These are phyloP conservation scores for Plebejus anna DNA, from an alignment of 2,888 invertebrate species.

Conservation along the genomic window DNA sequence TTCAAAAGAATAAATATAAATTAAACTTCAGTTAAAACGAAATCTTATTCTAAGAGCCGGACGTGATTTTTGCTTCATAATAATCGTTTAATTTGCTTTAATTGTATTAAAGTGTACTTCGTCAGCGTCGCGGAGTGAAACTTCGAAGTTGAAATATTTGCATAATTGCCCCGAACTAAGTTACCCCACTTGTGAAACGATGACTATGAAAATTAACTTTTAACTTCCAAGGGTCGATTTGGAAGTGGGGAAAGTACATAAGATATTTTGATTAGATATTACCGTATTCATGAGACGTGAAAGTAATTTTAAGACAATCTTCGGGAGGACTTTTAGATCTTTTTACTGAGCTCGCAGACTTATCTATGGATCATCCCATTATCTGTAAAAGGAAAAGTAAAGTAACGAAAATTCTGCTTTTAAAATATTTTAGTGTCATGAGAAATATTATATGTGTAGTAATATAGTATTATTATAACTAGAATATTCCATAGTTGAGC, in stretches of 20 bases:
- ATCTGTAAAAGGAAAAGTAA: background rate
- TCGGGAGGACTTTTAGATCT: background rate
- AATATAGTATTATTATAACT: too few species aligned
- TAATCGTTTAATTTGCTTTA: slow-evolving; percentile 50
- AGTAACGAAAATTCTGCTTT: background rate
- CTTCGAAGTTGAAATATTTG: slow-evolving; percentile 57
- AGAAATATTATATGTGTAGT: too few species aligned
- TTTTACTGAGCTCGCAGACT: background rate
- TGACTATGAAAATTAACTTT: slow-evolving; percentile 28
- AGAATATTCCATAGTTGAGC: too few species aligned
- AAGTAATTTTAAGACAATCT: slow-evolving; percentile 18
- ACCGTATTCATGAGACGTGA: slow-evolving; percentile 19
- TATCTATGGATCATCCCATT: slow-evolving; percentile 4
- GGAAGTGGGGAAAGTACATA: slow-evolving; percentile 9
- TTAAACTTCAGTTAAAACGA: background rate
- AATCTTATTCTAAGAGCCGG: background rate
- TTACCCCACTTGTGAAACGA: slow-evolving; percentile 27
- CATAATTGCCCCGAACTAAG: slow-evolving; percentile 59
- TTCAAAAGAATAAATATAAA: background rate
- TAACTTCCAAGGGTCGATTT: slow-evolving; percentile 20
- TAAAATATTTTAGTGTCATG: too few species aligned
- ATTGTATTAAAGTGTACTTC: slow-evolving; percentile 52
- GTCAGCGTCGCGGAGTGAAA: slow-evolving; percentile 54
- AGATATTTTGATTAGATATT: slow-evolving; percentile 22
- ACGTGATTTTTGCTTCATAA: background rate